Evolutionary conservation across 1,140 invertebrate genomes (phyloP).

Genomic region (Hyles vespertilio): DNA sequence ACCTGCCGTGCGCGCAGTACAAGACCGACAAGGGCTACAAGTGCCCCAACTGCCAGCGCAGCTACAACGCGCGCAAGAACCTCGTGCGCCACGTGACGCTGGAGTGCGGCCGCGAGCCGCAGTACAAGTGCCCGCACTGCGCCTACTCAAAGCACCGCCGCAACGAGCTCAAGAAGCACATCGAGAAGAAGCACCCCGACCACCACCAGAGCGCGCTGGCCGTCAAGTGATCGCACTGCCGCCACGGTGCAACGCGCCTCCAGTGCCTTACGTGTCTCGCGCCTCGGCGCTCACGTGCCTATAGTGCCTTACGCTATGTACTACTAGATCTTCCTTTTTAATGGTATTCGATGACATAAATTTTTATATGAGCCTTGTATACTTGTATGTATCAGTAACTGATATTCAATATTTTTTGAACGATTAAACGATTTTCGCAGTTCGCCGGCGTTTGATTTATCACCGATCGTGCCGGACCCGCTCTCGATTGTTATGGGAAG

Average conservation of each 20-base stretch:
- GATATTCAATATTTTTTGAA: slow-evolving; percentile 66
- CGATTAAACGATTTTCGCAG: slow-evolving; percentile 57
- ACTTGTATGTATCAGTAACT: slow-evolving; percentile 46
- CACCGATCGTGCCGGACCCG: slow-evolving; percentile 22
- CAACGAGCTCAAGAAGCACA: slow-evolving; percentile 77
- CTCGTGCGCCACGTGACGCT: slow-evolving; percentile 80
- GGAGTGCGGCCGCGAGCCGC: slow-evolving; percentile 81
- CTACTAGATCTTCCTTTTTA: slow-evolving; percentile 54
- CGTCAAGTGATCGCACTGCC: slow-evolving; percentile 18
- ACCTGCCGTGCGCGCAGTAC: slow-evolving; percentile 62
- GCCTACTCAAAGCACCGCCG: slow-evolving; percentile 69
- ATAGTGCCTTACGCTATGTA: slow-evolving; percentile 36
- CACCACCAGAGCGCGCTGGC: slow-evolving; percentile 14
- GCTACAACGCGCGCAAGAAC: slow-evolving; percentile 78
- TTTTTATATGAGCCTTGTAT: slow-evolving; percentile 62
- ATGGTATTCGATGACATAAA: slow-evolving; percentile 43
- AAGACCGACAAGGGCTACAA: slow-evolving; percentile 67
- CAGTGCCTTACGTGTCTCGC: slow-evolving; percentile 14
- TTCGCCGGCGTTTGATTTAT: slow-evolving; percentile 44
- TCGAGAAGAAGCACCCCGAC: slow-evolving; percentile 72
- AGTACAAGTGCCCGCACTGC: slow-evolving; percentile 81
- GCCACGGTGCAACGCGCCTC: slow-evolving; percentile 15
- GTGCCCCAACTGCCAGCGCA: slow-evolving; percentile 75
- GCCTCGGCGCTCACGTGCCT: slow-evolving; percentile 8
- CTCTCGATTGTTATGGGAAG: slow-evolving; percentile 60